These are phyloP conservation scores for Eupithecia tripunctaria DNA, from an alignment of 2,888 invertebrate genomes.

Conservation along the genomic window DNA sequence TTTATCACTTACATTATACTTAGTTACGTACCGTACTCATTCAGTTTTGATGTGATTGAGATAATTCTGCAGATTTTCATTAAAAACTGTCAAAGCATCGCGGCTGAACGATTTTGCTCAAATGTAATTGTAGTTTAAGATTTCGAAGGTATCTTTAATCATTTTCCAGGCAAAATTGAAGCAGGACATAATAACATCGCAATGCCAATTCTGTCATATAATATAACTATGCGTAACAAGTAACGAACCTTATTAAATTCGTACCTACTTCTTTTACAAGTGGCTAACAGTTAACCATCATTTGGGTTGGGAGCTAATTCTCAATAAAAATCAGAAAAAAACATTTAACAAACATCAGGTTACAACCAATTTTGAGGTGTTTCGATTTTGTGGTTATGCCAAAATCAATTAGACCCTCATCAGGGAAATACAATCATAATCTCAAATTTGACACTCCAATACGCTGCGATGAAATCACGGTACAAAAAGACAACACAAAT, in stretches of 20 bases:
- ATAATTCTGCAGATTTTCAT: not conserved
- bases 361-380: not conserved
- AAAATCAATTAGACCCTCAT: conserved; percentile 6
- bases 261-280: not conserved
- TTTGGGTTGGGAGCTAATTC: not conserved
- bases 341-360: not conserved
- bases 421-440: not conserved
- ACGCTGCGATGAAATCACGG: not conserved
- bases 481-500: not conserved
- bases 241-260: not conserved
- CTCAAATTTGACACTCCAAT: not conserved
- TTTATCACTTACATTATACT: not conserved
- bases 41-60: no score
- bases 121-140: not conserved
- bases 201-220: not conserved
- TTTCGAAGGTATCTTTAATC: not conserved
- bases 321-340: not conserved
- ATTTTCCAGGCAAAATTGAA: not conserved
- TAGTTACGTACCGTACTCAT: no score
- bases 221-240: not conserved
- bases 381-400: not conserved
- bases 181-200: not conserved
- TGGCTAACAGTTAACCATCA: not conserved
- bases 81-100: not conserved
- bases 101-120: not conserved